Evolutionary conservation across 2,113 vertebrate genomes (phyloP), one percentile per base, ranked within the genome.

Genomic region (Climacteris rufus): DNA sequence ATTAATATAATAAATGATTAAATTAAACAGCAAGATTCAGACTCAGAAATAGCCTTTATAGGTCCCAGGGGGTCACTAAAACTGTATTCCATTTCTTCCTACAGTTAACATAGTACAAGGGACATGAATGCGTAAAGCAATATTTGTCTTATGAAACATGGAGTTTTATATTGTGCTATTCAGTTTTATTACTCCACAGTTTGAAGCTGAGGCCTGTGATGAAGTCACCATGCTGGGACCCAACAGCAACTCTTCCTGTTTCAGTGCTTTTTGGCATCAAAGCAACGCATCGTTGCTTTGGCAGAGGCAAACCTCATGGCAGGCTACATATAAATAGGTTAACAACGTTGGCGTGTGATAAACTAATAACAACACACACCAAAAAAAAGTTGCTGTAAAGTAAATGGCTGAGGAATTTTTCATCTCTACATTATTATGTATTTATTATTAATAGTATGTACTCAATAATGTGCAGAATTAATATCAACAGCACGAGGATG

Each of bases 1-100:
- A 98, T 98, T 98, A 98, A 98, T 98, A 98, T 98, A 98, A 98
- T 98, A 98, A 98, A 98, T 98, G 98, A 98, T 98, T 98, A 98
- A 98, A 98, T 98, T 98, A 98, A 98, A 98, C 98, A 98, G 98
- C 98, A 98, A 98, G 98, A 98, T 98, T 98, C 98, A 98, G 98
- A 98, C 98, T 98, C 98, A 98, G 98, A 98, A 98, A 98, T 98
- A 98, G 98, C 98, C 98, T 98, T 98, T 98, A 98, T 98, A 96
- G 98, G 97, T 98, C 98, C 98, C 98, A 98, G 98, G 98, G 98
- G 98, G 98, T 98, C 98, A 98, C 97, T 98, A 98, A 98, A 98
- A 97, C 98, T 97, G 97, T 97, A 97, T 98, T 98, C 98, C 96
- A 97, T 98, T 97, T 97, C 98, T 98, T 98, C 97, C 98, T 97